A percentile compares a stretch with the other conserved stretches of the same genome.
These are phyloP conservation scores for Cenopis cana DNA, from an alignment of 2,888 invertebrate species.

Conservation along the genomic window DNA sequence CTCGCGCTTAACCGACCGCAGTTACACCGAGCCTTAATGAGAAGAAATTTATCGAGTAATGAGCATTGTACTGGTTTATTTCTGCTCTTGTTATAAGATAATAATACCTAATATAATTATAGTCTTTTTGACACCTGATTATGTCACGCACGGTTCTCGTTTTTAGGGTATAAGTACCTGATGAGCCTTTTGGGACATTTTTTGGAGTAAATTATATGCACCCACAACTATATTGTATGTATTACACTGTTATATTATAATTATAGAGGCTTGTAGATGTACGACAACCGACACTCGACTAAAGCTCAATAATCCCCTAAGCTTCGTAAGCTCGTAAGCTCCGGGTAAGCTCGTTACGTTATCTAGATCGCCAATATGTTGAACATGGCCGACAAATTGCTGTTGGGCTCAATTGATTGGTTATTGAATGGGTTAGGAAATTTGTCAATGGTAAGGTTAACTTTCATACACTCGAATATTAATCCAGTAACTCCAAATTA, in stretches of 20 bases:
- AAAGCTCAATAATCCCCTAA: conserved; percentile 20
- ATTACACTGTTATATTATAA: too few relatives aligned
- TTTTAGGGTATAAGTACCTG: too few relatives aligned
- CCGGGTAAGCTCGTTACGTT: conserved; percentile 13
- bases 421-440: conserved; percentile 1
- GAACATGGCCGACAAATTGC: conserved; percentile 24
- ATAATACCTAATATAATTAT: background rate
- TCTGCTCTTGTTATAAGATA: background rate
- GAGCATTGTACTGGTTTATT: conserved; percentile 7
- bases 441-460: background rate
- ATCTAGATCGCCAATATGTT: conserved; percentile 27
- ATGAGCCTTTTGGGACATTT: too few relatives aligned
- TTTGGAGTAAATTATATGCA: too few relatives aligned
- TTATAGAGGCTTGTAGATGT: background rate
- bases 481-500: too few relatives aligned
- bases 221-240: too few relatives aligned
- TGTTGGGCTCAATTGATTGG: conserved; percentile 11
- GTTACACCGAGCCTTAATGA: conserved; percentile 16
- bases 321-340: conserved; percentile 9
- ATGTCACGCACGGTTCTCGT: too few relatives aligned
- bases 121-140: too few relatives aligned
- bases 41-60: conserved; percentile 29
- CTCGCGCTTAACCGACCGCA: conserved; percentile 23
- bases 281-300: conserved; percentile 7
- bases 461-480: too few relatives aligned